Evolutionary conservation across 2,888 invertebrate genomes (phyloP).

Genomic region (Vanessa cardui): DNA sequence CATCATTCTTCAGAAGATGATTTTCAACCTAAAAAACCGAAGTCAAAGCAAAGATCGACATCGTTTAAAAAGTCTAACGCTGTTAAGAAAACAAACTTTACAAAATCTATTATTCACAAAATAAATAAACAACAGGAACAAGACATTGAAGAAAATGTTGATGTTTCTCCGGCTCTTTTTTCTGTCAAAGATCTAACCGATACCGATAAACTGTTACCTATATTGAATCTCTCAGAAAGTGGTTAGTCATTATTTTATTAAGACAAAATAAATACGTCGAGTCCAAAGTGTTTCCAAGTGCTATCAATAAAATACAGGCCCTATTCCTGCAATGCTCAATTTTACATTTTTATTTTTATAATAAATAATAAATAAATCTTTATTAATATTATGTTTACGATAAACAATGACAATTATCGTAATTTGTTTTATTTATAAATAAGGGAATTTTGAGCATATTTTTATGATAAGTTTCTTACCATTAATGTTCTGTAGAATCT

Average conservation of each 20-base stretch:
- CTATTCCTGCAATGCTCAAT: no score
- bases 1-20: slow-evolving; percentile 63
- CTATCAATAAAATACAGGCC: no score
- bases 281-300: neutral
- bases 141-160: slow-evolving; percentile 48
- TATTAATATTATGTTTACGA: no score
- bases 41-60: slow-evolving; percentile 40
- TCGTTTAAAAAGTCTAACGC: slow-evolving; percentile 12
- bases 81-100: slow-evolving; percentile 51
- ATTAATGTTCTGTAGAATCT: no score
- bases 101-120: slow-evolving; percentile 60
- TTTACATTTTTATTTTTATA: no score
- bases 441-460: no score
- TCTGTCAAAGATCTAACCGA: slow-evolving; percentile 74
- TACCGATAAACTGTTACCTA: slow-evolving; percentile 72
- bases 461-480: no score
- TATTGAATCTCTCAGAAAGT: slow-evolving; percentile 78
- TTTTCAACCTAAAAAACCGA: slow-evolving; percentile 49
- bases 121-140: slow-evolving; percentile 54
- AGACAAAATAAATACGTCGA: no score
- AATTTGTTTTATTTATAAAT: no score
- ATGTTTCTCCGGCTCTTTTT: slow-evolving; percentile 46
- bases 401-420: no score
- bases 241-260: slow-evolving; percentile 54
- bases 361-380: no score